Evolutionary conservation across 2,888 invertebrate genomes (phyloP).

Genomic region (Nemotelus nigrinus): DNA sequence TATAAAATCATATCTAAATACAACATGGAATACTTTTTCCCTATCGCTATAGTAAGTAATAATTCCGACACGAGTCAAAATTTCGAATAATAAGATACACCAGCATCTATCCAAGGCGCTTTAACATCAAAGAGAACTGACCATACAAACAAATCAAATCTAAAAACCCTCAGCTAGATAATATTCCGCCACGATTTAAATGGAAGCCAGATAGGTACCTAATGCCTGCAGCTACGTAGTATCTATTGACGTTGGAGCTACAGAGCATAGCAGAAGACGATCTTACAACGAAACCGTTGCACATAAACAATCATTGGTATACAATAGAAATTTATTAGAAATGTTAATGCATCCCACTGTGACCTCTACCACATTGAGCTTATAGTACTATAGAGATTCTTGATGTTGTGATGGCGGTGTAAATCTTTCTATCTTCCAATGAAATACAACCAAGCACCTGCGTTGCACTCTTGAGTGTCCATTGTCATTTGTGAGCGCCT

Average conservation of each 20-base stretch:
- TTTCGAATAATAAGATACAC: background rate
- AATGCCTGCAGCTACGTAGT: too few species aligned
- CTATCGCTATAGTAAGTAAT: too few species aligned
- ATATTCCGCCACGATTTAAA: background rate
- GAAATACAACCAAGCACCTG: too few species aligned
- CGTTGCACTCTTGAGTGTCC: too few species aligned
- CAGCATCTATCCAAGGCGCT: conserved; percentile 1
- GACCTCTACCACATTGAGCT: conserved; percentile 39
- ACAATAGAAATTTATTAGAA: conserved; percentile 50
- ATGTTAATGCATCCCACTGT: conserved; percentile 50
- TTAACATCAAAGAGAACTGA: conserved; percentile 22
- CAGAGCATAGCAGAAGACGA: background rate
- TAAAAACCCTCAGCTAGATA: too few species aligned
- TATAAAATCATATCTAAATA: too few species aligned
- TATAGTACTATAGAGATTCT: conserved; percentile 45
- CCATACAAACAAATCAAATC: background rate
- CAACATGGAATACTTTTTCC: too few species aligned
- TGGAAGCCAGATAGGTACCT: background rate
- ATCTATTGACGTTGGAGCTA: background rate
- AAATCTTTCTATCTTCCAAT: background rate
- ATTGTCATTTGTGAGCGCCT: too few species aligned
- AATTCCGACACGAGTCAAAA: background rate
- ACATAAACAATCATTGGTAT: conserved; percentile 37
- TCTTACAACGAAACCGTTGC: background rate
- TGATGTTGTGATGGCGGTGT: background rate